Evolutionary conservation across 2,113 vertebrate genomes (phyloP), one percentile per base, ranked within the genome.

Genomic region (Eurystomus gularis): DNA sequence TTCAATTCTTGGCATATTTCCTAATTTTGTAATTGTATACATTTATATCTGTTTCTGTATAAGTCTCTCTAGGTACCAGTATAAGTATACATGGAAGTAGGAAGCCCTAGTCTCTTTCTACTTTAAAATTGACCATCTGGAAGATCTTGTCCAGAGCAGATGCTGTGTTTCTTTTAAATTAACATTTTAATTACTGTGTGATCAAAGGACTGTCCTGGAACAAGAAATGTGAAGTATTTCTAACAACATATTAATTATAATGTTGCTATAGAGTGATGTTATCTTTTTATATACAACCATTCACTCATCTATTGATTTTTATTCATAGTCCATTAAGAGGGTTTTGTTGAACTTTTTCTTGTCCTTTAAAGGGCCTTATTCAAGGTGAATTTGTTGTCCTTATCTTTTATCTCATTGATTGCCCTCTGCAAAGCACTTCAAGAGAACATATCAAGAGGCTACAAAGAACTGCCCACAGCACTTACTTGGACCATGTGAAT

Each of bases 261-360:
- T 0, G 0, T 48, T 15, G 1, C 7, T 70, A 11, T 65, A 61
- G 3, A 61, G 3, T 9, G 6, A 37, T 76, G 28, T 33, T 60
- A 29, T 0, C 13, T 55, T 92, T 92, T 90, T 37, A 39, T 51
- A 76, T 20, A 26, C 6, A 24, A 17, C 8, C 11, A 48, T 69
- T 11, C 29, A 64, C 44, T 39, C 46, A 28, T 80, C 24, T 26
- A 35, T 68, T 65, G 54, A 80, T 88, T 83, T 87, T 90, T 92
- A 88, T 88, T 86, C 44, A 42, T 61, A 42, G 31, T 62, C 31
- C 12, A 44, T 88, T 88, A 68, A 80, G 51, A 66, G 66, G 6
- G 7, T 81, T 93, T 91, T 90, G 46, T 33, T 83, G 29, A 70
- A 46, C 17, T 62, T 88, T 75, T 86, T 35, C 42, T 42, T 90